Evolutionary conservation across 1,140 invertebrate genomes (phyloP), one percentile per base, ranked within the genome.

Genomic region (Armadillidium nasatum): DNA sequence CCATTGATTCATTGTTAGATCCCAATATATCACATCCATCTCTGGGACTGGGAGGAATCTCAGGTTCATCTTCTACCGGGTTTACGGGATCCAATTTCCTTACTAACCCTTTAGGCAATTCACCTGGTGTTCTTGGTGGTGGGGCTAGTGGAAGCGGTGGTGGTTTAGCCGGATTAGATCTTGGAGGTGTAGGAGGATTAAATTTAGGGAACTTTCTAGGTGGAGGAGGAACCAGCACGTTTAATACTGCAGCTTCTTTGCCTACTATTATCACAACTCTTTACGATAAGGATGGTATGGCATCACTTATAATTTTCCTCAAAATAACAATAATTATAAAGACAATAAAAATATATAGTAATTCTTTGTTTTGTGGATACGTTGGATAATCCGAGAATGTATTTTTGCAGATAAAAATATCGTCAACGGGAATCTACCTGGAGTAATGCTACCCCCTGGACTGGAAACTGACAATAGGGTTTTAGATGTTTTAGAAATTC

Each of bases 401-500:
- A 10, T 66, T 67, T n/a, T 44, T 76, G 11, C 77, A 83, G 83
- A 82, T 69, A 83, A 82, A 68, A 83, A 81, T 72, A 81, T 82
- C 60, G 70, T 83, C 11, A 83, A 83, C 66, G 83, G 83, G 46
- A 82, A 82, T 75, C 73, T 82, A 54, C 80, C 73, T 0, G 76
- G 76, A 19, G 72, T 81, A 19, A 43, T 79, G 60, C 33, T 76
- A 69, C 71, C 80, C 13, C 75, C 67, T 15, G 54, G 68, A 43
- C 71, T 72, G 45, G 73, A 44, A 44, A 76, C 79, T 4, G 83
- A 85, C 73, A 77, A 85, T 80, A 84, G 85, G 83, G 82, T 85
- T 77, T 91, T 94, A 46, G 94, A 97, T 83, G 94, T 94, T 91
- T 86, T 96, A 82, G 94, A 97, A 82, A 94, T 96, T 82, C 94